These are phyloP conservation scores for Globodera ellingtonae DNA, from an alignment of 1,140 invertebrate species.

Conservation along the genomic window DNA sequence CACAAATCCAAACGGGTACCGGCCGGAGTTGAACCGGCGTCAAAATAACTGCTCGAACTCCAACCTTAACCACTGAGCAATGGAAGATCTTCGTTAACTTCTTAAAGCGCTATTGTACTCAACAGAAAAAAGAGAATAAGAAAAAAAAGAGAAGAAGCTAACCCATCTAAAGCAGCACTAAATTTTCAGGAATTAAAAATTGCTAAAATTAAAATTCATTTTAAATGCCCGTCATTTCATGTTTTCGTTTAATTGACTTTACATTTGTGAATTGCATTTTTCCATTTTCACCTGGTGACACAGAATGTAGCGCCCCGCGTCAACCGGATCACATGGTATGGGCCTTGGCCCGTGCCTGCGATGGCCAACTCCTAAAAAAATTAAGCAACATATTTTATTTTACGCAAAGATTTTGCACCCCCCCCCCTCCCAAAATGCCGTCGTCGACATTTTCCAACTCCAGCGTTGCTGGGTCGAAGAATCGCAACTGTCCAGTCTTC, in stretches of 20 bases:
- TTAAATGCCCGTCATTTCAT: not conserved
- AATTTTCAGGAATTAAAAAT: no score
- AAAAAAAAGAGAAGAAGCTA: no score
- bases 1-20: not conserved
- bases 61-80: not conserved
- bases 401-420: no score
- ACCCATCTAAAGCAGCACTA: no score
- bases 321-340: not conserved
- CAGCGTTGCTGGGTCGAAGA: slow-evolving; percentile 8
- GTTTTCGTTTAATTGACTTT: not conserved
- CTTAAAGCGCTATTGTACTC: no score
- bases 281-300: not conserved
- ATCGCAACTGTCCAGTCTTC: slow-evolving; percentile 11
- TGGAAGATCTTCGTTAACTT: no score
- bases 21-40: not conserved
- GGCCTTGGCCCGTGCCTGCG: not conserved
- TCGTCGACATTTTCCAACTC: slow-evolving; percentile 13
- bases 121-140: no score
- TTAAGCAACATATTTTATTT: not conserved
- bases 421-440: not conserved
- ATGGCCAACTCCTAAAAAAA: slow-evolving; percentile 23
- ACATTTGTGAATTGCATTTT: not conserved
- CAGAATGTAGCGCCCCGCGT: slow-evolving; percentile 26
- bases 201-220: no score
- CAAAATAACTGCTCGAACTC: not conserved